Conservation (phyloP, 2,797 vertebrate genomes). For the Diplodus puntazzo region DNA sequence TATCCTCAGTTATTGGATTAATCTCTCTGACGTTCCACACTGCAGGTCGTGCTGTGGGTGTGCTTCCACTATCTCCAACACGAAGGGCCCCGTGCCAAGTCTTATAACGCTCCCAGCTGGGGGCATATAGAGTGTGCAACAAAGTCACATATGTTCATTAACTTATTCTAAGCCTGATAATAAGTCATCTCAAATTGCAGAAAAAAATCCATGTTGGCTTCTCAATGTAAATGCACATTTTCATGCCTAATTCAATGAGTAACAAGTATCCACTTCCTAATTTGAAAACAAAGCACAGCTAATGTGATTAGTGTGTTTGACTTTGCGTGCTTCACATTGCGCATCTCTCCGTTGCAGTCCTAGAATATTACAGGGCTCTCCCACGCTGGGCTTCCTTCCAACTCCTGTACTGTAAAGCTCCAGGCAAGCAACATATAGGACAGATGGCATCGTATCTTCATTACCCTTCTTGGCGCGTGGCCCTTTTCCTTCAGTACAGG, state of each 20-base stretch:
- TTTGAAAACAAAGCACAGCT: conserved; percentile 44
- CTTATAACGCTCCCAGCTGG: conserved; percentile 4
- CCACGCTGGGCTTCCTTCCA: conserved; percentile 55
- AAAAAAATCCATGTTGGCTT: neutral
- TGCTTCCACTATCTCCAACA: conserved; percentile 25
- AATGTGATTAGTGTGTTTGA: conserved; percentile 57
- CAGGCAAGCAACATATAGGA: conserved; percentile 63
- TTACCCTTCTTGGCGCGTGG: conserved; percentile 57
- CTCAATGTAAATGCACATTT: neutral
- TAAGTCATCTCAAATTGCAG: conserved; percentile 1
- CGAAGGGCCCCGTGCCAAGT: conserved; percentile 47
- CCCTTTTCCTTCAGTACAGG: conserved; percentile 12
- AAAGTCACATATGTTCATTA: conserved; percentile 17
- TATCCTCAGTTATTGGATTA: conserved; percentile 67
- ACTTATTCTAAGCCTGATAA: conserved; percentile 16
- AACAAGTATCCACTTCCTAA: conserved; percentile 19
- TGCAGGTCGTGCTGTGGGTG: conserved; percentile 48
- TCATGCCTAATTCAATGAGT: conserved; percentile 15
- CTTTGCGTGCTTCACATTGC: conserved; percentile 25
- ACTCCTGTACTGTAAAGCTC: conserved; percentile 57
- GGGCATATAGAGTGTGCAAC: neutral
- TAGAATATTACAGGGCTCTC: conserved; percentile 12
- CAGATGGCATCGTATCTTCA: conserved; percentile 71
- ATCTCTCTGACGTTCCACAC: conserved; percentile 58
- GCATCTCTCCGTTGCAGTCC: conserved; percentile 13